These are phyloP conservation scores for Aldabrachelys gigantea DNA, from an alignment of 2,113 vertebrate species.

Conservation along the genomic window DNA sequence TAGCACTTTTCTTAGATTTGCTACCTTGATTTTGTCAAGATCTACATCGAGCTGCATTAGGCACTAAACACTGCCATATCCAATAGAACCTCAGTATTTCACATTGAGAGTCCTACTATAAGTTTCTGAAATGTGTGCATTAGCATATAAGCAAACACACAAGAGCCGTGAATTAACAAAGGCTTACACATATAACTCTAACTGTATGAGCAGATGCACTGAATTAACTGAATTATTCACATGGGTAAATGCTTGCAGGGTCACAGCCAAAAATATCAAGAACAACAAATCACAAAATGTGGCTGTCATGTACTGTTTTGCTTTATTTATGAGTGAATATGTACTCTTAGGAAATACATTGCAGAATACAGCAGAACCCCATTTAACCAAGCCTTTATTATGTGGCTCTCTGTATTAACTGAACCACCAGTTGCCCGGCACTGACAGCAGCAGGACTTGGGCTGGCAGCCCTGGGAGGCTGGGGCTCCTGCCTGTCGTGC, in stretches of 20 bases:
- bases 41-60: background rate
- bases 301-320: accelerated
- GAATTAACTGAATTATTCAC: background rate
- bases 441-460: background rate
- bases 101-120: background rate
- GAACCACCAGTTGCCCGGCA: background rate
- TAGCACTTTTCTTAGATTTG: slow-evolving; percentile 35
- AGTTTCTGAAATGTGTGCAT: background rate
- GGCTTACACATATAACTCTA: background rate
- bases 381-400: background rate
- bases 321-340: background rate
- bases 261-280: background rate
- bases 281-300: background rate
- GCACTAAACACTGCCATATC: background rate
- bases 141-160: background rate
- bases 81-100: background rate
- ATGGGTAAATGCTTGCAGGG: background rate
- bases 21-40: background rate
- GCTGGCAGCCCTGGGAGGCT: too few species aligned
- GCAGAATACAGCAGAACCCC: background rate
- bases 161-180: background rate
- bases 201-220: background rate
- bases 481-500: too few species aligned
- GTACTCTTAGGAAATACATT: background rate
- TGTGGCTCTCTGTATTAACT: background rate